A percentile compares a stretch with the other conserved stretches of the same genome.
Evolutionary conservation across 2,888 invertebrate genomes (phyloP).

Genomic region (Sarcophaga carnaria): DNA sequence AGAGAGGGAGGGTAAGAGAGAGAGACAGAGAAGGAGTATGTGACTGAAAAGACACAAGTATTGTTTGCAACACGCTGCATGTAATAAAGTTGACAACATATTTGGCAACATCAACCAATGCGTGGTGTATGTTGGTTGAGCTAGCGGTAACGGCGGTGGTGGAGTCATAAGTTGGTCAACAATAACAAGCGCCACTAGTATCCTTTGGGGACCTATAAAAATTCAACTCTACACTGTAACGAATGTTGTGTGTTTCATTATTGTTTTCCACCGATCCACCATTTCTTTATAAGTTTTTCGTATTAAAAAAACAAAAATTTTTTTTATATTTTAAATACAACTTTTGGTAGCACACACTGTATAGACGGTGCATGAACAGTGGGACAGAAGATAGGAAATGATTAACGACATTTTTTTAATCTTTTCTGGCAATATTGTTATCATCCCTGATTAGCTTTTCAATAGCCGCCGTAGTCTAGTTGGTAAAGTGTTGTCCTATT

Average conservation of each 20-base stretch:
- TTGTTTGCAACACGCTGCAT: constrained; percentile 39
- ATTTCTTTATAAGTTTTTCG: neutral
- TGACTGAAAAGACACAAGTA: neutral
- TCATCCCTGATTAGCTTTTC: too few species aligned
- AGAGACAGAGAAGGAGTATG: too few species aligned
- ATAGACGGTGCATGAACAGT: neutral
- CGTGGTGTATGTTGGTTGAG: constrained; percentile 1
- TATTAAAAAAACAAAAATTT: constrained; percentile 14
- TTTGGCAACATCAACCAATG: constrained; percentile 37
- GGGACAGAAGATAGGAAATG: neutral
- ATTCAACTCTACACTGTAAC: constrained; percentile 4
- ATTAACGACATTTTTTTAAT: neutral
- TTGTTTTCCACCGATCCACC: constrained; percentile 34
- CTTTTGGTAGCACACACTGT: neutral
- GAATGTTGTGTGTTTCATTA: constrained; percentile 5
- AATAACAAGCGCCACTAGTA: constrained; percentile 18
- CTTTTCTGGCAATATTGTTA: too few species aligned
- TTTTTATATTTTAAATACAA: constrained; percentile 36
- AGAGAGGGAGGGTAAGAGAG: too few species aligned
- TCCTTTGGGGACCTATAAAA: constrained; percentile 61
- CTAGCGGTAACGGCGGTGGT: constrained; percentile 1
- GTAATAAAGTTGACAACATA: constrained; percentile 17
- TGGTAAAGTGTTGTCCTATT: too few species aligned
- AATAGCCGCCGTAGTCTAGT: too few species aligned
- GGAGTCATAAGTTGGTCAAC: constrained; percentile 42